Percentiles rank a stretch among this genome's conserved stretches.
These are phyloP conservation scores for Taeniopygia guttata DNA, from an alignment of 2,797 vertebrate species.

Conservation along the genomic window DNA sequence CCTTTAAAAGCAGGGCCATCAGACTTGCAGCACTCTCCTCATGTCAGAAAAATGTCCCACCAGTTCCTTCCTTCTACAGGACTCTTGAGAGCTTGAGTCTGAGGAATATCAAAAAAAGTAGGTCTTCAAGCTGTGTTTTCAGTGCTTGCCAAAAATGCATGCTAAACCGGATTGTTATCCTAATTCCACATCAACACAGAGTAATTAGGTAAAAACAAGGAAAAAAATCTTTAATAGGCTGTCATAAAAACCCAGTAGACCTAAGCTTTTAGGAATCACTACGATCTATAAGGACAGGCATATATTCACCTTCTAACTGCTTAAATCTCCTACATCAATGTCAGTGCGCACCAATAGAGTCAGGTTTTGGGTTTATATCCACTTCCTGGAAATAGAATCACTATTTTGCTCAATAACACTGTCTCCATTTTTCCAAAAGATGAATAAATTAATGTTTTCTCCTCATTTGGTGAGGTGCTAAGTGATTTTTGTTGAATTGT, in stretches of 20 bases:
- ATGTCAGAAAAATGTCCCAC: not conserved
- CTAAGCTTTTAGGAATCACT: not conserved
- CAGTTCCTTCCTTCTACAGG: not conserved
- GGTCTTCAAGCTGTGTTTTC: not conserved
- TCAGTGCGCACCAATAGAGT: not conserved
- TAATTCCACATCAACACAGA: not conserved
- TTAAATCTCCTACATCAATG: not conserved
- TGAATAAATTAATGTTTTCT: not conserved
- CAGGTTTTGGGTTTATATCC: not conserved
- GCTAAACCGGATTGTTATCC: not conserved
- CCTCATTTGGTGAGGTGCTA: not conserved
- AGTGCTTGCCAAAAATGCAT: not conserved
- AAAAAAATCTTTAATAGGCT: not conserved
- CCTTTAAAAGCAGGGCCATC: not conserved
- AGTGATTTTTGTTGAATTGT: not conserved
- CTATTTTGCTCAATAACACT: not conserved
- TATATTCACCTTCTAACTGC: not conserved
- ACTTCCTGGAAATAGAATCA: not conserved
- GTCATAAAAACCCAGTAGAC: not conserved
- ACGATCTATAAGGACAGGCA: not conserved
- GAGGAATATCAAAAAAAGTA: not conserved
- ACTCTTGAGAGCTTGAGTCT: not conserved
- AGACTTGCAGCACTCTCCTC: not conserved
- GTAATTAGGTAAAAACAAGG: not conserved
- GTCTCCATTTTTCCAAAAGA: not conserved